Base-by-base conservation (phyloP, 2,113 vertebrate genomes). In the Centropristis striata region DNA sequence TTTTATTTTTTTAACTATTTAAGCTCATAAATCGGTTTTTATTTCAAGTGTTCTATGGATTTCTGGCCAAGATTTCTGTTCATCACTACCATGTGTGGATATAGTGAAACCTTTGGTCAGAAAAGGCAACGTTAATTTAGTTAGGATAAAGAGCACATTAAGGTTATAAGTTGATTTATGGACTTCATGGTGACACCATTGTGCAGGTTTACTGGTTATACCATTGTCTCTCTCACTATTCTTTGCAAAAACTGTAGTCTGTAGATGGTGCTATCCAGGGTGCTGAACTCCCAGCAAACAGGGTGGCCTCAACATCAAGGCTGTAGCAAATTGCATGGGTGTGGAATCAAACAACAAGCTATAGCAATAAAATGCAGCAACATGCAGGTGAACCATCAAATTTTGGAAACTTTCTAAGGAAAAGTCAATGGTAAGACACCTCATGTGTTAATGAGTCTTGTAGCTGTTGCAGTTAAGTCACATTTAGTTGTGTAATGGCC, bases 181-280 rank as follows among this genome's bases (percentile, higher is more conserved):
- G 50, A 20, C 4, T 8, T n/a, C 4, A 4, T 69, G 16, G 20
- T 9, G n/a, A 10, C 68, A 58, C 16, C 8, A 1, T 60, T 28
- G 4, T 47, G 49, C 8, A 2, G 57, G 36, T 41, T 18, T 28
- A 8, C 36, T 11, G 21, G 15, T 27, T 9, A n/a, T 25, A 8
- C 27, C 4, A 2, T 18, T 42, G 25, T 37, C 5, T 37, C 23
- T 0, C 59, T 25, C n/a, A 4, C 15, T 2, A 10, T 4, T 58
- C 4, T 2, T 20, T 63, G 65, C 50, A 2, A 13, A 20, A 23
- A 42, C 20, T 66, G 42, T 14, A 18, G 55, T 49, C 16, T 60
- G 61, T 59, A 64, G 63, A n/a, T 36, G 73, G 78, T 55, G 65
- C 92, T 94, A 71, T 94, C 93, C 91, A 72, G 37, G 86, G 91